These are phyloP conservation scores for Crenichthys baileyi DNA, from an alignment of 2,797 vertebrate species.

Conservation along the genomic window DNA sequence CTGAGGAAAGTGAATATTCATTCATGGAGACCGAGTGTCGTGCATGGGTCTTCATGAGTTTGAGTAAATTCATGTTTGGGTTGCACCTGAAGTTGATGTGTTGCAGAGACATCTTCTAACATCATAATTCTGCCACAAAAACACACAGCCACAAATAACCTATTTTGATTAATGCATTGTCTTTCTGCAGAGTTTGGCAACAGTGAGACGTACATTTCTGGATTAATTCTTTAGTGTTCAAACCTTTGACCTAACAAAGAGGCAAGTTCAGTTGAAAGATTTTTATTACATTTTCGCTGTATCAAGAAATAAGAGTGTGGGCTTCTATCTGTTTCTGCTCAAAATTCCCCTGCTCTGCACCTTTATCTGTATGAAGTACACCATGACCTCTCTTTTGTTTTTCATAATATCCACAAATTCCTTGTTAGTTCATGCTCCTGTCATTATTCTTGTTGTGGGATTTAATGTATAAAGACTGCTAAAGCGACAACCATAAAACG, in stretches of 20 bases:
- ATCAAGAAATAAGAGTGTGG: neutral
- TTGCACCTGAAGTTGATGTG: neutral
- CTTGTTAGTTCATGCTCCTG: neutral
- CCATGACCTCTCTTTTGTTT: neutral
- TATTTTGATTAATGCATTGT: neutral
- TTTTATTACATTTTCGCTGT: neutral
- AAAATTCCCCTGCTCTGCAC: neutral
- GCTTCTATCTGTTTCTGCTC: neutral
- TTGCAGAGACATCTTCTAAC: neutral
- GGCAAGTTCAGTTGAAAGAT: neutral
- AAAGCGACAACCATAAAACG: slow-evolving; percentile 2
- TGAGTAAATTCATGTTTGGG: neutral
- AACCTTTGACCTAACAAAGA: neutral
- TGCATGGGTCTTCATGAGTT: neutral
- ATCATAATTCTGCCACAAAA: neutral
- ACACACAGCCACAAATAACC: neutral
- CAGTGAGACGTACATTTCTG: neutral
- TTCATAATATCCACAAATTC: neutral
- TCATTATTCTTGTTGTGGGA: slow-evolving; percentile 5
- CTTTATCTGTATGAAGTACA: slow-evolving; percentile 11
- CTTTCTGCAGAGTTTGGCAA: neutral
- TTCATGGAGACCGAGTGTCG: neutral
- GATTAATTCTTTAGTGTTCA: neutral
- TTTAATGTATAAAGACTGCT: slow-evolving; percentile 5
- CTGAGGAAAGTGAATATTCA: neutral